A percentile compares a stretch with the other conserved stretches of the same genome.
Evolutionary conservation across 1,140 invertebrate species (phyloP).

Genomic region (Oryctes rhinoceros): DNA sequence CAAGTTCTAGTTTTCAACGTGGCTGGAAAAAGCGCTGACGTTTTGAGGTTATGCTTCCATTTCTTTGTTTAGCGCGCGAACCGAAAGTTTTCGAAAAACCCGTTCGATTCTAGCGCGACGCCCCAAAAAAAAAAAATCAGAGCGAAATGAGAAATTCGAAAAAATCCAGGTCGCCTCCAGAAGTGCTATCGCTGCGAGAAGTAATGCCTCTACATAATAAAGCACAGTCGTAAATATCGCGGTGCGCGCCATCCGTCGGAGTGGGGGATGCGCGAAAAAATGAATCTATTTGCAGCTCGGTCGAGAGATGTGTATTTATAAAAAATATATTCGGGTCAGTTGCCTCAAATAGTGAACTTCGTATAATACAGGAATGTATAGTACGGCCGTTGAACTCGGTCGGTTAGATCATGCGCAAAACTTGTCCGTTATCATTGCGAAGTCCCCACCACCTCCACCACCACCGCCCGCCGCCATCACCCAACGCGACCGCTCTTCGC

Average conservation of each 20-base stretch:
- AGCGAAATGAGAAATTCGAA: conserved; percentile 12
- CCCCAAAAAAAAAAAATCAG: background rate
- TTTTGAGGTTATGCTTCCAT: conserved; percentile 32
- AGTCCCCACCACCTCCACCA: background rate
- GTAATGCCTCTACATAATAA: background rate
- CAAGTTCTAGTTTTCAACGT: conserved; percentile 2
- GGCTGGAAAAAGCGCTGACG: background rate
- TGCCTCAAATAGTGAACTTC: conserved; percentile 51
- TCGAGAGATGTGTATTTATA: conserved; percentile 44
- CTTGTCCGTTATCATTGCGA: conserved; percentile 49
- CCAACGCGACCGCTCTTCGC: conserved; percentile 15
- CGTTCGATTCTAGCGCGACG: background rate
- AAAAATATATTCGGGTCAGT: conserved; percentile 47
- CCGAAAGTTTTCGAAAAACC: conserved; percentile 5
- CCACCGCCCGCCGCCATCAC: background rate
- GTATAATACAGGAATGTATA: conserved; percentile 47
- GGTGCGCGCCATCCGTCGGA: background rate
- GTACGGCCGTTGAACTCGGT: conserved; percentile 49
- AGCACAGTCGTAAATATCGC: background rate
- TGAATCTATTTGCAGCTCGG: conserved; percentile 41
- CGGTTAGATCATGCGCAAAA: conserved; percentile 48
- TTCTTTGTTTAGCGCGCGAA: background rate
- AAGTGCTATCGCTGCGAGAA: background rate
- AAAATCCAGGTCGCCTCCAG: conserved; percentile 12
- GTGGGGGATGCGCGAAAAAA: conserved; percentile 36